Percentiles rank a stretch among this genome's conserved stretches.
Conservation (phyloP, 2,113 vertebrate species). For the Tichodroma muraria region DNA sequence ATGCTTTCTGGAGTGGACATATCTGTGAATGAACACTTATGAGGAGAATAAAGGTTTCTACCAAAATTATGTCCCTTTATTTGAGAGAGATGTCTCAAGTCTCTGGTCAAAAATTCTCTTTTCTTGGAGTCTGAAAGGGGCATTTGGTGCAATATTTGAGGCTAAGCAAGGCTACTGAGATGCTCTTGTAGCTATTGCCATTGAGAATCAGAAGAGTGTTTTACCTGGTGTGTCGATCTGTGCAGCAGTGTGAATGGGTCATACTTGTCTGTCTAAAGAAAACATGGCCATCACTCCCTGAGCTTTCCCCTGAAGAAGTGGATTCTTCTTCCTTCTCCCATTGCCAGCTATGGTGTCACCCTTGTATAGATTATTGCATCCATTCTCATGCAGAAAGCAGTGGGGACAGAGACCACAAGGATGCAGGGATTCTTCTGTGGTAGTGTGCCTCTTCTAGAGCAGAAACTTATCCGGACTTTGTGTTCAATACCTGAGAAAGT, state of each 20-base stretch:
- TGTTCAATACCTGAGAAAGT: neutral
- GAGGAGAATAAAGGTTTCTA: neutral
- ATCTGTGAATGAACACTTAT: neutral
- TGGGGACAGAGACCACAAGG: neutral
- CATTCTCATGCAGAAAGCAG: rapidly evolving
- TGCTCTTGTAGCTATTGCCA: neutral
- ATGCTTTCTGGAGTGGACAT: neutral
- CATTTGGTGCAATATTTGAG: neutral
- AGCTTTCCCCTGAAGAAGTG: rapidly evolving
- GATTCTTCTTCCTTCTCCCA: neutral
- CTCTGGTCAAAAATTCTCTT: neutral
- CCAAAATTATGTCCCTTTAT: neutral
- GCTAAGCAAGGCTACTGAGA: neutral
- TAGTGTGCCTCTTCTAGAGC: neutral
- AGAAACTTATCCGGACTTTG: neutral
- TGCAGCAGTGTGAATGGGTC: rapidly evolving
- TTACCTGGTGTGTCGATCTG: neutral
- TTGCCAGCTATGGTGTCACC: neutral
- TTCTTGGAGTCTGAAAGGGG: neutral
- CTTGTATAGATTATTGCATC: neutral
- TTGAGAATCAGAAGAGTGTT: neutral
- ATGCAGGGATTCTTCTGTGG: rapidly evolving
- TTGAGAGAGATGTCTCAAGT: neutral
- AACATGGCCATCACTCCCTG: neutral
- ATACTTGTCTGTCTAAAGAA: neutral